These are phyloP conservation scores for Heliothis subflexa DNA, from an alignment of 1,140 invertebrate genomes.

Conservation along the genomic window DNA sequence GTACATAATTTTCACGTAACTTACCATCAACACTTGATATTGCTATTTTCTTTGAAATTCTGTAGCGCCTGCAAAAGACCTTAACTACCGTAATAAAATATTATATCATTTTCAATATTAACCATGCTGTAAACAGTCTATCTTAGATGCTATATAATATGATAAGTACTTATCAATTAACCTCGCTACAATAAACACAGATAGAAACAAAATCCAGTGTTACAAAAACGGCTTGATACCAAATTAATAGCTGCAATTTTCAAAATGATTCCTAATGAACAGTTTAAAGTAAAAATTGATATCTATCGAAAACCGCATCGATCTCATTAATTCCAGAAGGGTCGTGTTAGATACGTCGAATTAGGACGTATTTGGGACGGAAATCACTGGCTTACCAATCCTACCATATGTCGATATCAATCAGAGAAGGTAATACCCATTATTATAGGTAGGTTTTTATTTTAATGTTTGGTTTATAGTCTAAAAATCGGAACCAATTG, in stretches of 20 bases:
- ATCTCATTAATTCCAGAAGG: conserved; percentile 62
- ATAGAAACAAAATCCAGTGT: conserved; percentile 4
- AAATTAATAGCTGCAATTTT: conserved; percentile 39
- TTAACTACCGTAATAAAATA: no score
- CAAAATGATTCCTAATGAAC: conserved; percentile 36
- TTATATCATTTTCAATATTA: no score
- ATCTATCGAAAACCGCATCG: conserved; percentile 58
- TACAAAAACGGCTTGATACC: conserved; percentile 1
- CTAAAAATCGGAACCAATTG: no score
- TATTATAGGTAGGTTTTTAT: conserved; percentile 1
- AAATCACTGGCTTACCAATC: conserved; percentile 60
- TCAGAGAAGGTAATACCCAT: conserved; percentile 44
- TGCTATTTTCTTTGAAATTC: no score
- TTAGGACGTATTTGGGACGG: conserved; percentile 67
- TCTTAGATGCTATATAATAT: no score
- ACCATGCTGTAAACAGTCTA: no score
- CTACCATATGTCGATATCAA: conserved; percentile 77
- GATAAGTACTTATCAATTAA: neutral
- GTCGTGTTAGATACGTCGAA: conserved; percentile 70
- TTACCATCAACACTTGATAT: no score
- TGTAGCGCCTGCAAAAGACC: no score
- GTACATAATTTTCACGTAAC: no score
- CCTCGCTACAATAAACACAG: neutral
- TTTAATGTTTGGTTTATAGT: neutral
- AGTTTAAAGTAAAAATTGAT: conserved; percentile 50